A percentile compares a stretch with the other conserved stretches of the same genome.
These are phyloP conservation scores for Mythimna lalbum DNA, from an alignment of 2,888 invertebrate species.

Conservation along the genomic window DNA sequence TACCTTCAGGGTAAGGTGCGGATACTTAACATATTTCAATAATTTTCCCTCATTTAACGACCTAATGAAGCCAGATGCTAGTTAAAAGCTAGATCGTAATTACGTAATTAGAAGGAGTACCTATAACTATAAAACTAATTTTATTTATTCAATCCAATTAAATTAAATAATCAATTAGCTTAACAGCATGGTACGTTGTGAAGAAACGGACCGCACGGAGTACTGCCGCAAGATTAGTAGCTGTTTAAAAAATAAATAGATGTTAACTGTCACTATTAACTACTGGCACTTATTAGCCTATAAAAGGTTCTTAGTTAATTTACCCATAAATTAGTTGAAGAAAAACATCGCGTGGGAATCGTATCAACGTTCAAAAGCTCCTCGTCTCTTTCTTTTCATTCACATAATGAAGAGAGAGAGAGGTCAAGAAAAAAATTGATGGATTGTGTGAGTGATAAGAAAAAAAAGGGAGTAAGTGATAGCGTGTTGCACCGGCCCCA, in stretches of 20 bases:
- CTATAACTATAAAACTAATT: constrained; percentile 18
- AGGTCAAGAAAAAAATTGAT: no score
- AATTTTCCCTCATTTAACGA: background rate
- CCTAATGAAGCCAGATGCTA: background rate
- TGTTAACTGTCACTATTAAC: background rate
- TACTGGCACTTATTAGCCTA: background rate
- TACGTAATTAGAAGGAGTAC: background rate
- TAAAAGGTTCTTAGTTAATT: background rate
- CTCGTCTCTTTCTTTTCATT: no score
- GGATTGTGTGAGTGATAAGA: no score
- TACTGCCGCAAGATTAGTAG: background rate
- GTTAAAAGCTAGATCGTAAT: constrained; percentile 5
- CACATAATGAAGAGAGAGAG: no score
- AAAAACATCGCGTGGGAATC: background rate
- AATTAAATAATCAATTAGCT: background rate
- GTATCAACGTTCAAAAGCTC: no score
- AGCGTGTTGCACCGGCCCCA: no score
- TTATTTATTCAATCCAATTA: background rate
- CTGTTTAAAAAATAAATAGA: background rate
- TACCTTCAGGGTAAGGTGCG: background rate
- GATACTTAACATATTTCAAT: background rate
- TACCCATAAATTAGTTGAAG: background rate
- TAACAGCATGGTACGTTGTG: background rate
- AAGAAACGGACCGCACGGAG: background rate
- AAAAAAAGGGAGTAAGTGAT: no score